Evolutionary conservation across 2,113 vertebrate species (phyloP).

Genomic region (Dasyprocta punctata): DNA sequence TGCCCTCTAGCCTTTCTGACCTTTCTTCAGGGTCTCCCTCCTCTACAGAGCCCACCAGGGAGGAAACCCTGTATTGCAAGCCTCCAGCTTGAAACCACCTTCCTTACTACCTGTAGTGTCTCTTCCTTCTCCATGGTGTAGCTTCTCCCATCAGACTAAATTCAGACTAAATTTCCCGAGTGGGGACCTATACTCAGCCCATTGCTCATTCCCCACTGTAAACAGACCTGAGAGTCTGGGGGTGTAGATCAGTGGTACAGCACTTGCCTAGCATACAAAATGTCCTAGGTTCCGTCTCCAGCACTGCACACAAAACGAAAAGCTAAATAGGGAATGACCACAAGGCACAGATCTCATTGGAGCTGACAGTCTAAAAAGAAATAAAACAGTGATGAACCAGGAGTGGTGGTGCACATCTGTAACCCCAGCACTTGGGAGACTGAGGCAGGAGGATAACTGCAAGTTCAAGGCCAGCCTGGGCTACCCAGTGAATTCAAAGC

Average conservation of each 20-base stretch:
- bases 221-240: background rate
- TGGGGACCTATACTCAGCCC: background rate
- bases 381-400: background rate
- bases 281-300: background rate
- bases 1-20: background rate
- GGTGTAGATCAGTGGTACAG: background rate
- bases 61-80: background rate
- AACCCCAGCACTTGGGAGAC: background rate
- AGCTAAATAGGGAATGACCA: background rate
- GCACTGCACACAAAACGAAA: background rate
- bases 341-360: background rate
- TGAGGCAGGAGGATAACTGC: background rate
- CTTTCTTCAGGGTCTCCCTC: background rate
- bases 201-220: fast-evolving
- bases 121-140: background rate
- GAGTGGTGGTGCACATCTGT: background rate
- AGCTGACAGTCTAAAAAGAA: background rate
- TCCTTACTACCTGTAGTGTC: background rate
- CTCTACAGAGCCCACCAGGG: background rate
- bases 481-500: background rate
- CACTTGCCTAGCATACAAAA: background rate
- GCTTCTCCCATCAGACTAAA: background rate
- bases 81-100: background rate
- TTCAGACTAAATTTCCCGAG: background rate
- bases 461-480: background rate